Evolutionary conservation across 1,140 invertebrate species (phyloP).

Genomic region (Cotesia chilonis): DNA sequence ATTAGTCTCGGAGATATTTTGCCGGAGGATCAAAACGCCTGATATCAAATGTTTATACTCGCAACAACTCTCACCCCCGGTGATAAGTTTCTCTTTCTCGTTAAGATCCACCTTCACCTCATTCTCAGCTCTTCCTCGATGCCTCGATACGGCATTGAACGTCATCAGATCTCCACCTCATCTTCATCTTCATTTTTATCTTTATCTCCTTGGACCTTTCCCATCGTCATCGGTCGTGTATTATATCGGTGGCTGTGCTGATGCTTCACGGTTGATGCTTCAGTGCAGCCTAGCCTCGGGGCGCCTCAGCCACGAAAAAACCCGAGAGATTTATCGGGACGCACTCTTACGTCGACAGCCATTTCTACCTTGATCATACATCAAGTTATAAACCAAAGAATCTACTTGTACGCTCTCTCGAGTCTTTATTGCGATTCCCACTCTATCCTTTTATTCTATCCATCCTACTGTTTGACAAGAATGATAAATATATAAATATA

Average conservation of each 20-base stretch:
- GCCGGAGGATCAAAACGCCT: too few species aligned
- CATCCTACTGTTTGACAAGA: conserved; percentile 33
- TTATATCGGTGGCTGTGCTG: conserved; percentile 11
- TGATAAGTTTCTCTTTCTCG: conserved; percentile 33
- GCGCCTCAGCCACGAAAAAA: conserved; percentile 49
- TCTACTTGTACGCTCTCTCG: conserved; percentile 3
- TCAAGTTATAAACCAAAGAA: conserved; percentile 43
- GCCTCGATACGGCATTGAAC: conserved; percentile 9
- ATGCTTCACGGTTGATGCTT: conserved; percentile 16
- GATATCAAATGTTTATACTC: conserved; percentile 33
- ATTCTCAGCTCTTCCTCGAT: background rate
- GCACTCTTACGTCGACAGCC: conserved; percentile 48
- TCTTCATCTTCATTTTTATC: conserved; percentile 22
- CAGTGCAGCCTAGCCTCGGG: conserved; percentile 40
- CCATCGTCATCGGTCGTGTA: background rate
- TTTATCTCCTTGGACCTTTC: conserved; percentile 19
- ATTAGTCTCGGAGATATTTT: too few species aligned
- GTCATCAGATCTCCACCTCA: conserved; percentile 28
- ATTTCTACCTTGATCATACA: conserved; percentile 51
- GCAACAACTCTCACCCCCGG: conserved; percentile 42
- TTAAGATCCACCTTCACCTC: conserved; percentile 20
- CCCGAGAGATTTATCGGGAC: conserved; percentile 51
- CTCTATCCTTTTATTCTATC: conserved; percentile 9
- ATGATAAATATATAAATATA: conserved; percentile 24
- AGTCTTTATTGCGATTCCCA: conserved; percentile 14